These are phyloP conservation scores for Bradypus variegatus DNA, from an alignment of 2,797 vertebrate species.

Conservation along the genomic window DNA sequence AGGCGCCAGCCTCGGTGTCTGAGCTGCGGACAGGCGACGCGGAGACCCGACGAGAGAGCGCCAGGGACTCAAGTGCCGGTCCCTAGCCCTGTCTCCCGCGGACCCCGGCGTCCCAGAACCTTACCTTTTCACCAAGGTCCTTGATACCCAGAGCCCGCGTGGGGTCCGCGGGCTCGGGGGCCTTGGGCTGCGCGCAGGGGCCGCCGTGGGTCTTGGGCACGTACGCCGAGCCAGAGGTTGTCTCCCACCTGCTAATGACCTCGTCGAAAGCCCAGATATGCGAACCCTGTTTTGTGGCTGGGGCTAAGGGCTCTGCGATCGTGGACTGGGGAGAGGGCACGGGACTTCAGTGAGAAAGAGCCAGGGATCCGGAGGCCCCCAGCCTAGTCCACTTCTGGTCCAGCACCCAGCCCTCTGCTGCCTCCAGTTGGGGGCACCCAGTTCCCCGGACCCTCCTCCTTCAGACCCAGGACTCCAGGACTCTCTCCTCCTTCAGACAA, in stretches of 20 bases:
- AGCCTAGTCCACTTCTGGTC: background rate
- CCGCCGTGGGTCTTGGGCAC: slow-evolving; percentile 49
- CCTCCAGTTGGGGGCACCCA: background rate
- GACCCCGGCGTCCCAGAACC: background rate
- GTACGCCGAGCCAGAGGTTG: slow-evolving; percentile 48
- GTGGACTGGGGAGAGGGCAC: slow-evolving; percentile 46
- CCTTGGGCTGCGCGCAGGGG: slow-evolving; percentile 53
- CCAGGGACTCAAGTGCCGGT: no score
- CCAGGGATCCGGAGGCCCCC: background rate
- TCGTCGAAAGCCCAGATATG: slow-evolving; percentile 58
- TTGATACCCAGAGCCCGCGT: slow-evolving; percentile 61
- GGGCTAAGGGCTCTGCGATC: slow-evolving; percentile 45
- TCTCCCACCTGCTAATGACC: slow-evolving; percentile 62
- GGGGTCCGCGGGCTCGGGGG: slow-evolving; percentile 35
- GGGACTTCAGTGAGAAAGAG: background rate
- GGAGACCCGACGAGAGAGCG: background rate
- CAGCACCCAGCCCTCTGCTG: background rate
- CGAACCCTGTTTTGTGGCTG: background rate
- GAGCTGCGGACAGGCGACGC: slow-evolving; percentile 46
- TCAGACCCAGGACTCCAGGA: background rate
- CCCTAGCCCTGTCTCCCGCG: background rate
- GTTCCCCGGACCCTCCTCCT: background rate
- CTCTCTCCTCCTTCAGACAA: background rate
- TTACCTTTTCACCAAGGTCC: slow-evolving; percentile 68
- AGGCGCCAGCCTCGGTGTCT: slow-evolving; percentile 42